Evolutionary conservation across 2,888 invertebrate species (phyloP).

Genomic region (Acanthacorydalis orientalis): DNA sequence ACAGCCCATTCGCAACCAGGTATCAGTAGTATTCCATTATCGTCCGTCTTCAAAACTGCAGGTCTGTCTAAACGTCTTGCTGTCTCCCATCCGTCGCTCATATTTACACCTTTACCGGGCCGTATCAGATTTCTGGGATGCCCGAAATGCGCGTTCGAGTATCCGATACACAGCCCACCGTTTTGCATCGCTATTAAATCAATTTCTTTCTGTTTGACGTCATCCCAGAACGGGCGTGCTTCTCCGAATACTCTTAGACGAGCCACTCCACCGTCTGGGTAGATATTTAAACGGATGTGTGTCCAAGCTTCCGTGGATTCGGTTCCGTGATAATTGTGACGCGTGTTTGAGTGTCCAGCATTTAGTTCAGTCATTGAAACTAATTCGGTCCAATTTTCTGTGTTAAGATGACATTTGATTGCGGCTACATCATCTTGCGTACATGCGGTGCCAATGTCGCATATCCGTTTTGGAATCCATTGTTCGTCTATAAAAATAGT

Average conservation of each 20-base stretch:
- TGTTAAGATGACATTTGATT: constrained; percentile 25
- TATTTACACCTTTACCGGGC: constrained; percentile 30
- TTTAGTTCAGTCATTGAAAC: constrained; percentile 33
- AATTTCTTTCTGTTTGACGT: constrained; percentile 19
- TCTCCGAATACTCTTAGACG: constrained; percentile 39
- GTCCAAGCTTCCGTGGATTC: constrained; percentile 34
- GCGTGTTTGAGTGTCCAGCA: constrained; percentile 38
- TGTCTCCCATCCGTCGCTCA: constrained; percentile 52
- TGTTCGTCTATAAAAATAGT: constrained; percentile 25
- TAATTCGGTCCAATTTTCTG: constrained; percentile 38
- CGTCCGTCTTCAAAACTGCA: constrained; percentile 32
- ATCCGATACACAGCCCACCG: constrained; percentile 36
- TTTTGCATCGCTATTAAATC: constrained; percentile 35
- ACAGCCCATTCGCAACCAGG: constrained; percentile 45
- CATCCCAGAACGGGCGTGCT: constrained; percentile 21
- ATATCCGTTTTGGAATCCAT: constrained; percentile 27
- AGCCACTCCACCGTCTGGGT: constrained; percentile 47
- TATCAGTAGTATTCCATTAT: constrained; percentile 36
- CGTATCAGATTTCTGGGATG: constrained; percentile 43
- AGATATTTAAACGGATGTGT: constrained; percentile 41
- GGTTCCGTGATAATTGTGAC: constrained; percentile 38
- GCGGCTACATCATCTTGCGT: constrained; percentile 26
- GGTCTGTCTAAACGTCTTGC: constrained; percentile 42
- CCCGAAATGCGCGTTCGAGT: constrained; percentile 46
- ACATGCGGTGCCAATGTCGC: constrained; percentile 32